Evolutionary conservation across 1,140 invertebrate genomes (phyloP).

Genomic region (Conus betulinus): DNA sequence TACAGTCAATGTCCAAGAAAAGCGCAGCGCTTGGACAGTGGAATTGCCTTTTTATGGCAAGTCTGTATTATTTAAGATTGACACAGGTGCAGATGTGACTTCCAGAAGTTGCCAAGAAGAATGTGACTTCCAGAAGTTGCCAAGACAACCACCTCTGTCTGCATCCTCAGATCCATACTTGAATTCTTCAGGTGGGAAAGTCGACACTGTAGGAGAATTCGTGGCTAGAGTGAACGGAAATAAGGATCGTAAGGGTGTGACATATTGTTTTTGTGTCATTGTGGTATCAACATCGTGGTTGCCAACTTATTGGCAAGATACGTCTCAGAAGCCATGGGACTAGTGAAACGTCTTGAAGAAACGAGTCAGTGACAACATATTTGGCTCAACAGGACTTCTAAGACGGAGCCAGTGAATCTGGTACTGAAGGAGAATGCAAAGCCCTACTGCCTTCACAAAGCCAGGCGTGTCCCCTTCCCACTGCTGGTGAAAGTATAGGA

Average conservation of each 20-base stretch:
- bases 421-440: conserved; percentile 36
- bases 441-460: conserved; percentile 49
- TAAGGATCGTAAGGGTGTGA: background rate
- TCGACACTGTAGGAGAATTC: too few relatives aligned
- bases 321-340: background rate
- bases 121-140: background rate
- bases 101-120: background rate
- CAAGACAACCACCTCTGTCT: background rate
- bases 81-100: background rate
- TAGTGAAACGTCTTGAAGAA: background rate
- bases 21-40: too few relatives aligned
- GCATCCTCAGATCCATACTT: too few relatives aligned
- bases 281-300: background rate
- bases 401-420: conserved; percentile 46
- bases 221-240: too few relatives aligned
- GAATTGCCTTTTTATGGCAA: too few relatives aligned
- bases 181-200: too few relatives aligned
- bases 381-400: background rate
- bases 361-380: background rate
- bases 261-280: too few relatives aligned
- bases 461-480: conserved; percentile 63
- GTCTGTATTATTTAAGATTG: background rate
- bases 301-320: background rate
- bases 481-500: conserved; percentile 60
- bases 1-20: too few relatives aligned